Evolutionary conservation across 2,888 invertebrate species (phyloP), one percentile per base, ranked within the genome.

Genomic region (Ferdinandea cuprea): DNA sequence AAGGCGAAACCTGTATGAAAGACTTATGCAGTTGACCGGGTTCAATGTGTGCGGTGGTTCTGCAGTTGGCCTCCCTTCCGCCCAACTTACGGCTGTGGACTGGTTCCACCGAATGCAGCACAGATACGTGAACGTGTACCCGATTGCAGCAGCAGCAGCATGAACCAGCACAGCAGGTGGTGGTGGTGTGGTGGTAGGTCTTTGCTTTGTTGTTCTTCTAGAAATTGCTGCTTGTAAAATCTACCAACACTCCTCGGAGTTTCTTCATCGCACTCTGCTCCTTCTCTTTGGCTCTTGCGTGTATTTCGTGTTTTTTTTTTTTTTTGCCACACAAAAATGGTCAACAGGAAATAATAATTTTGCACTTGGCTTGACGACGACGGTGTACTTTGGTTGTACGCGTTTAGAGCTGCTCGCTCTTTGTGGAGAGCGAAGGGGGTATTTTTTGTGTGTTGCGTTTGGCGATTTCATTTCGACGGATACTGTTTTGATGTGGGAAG

Each of bases 341-440:
- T 78, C 78, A 83, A 78, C 83, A 83, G 83, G 83, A 83, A 83
- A 83, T 83, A 83, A 83, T 83, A 83, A 83, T 78, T 83, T 78
- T 83, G 78, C 83, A 83, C 78, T 78, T 78, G 77, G 76, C 66
- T 44, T 44, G 61, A 32, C 48, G 46, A 28, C 19, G 61, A 32
- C 48, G 46, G 35, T 66, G 63, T 40, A 28, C 42, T 54, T 65
- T 44, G 37, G 17, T 35, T 32, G 28, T 44, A 37, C 8, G 2
- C n/a, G 30, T n/a, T n/a, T n/a, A n/a, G 25, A 3, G 5, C 25
- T 37, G 48, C 35, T 25, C 28, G 40, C n/a, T 48, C 11, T 8
- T 28, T 17, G 50, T 8, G 44, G 37, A 3, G 5, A 40, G 56
- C 9, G 17, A 15, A 17, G 37, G 56, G 6, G 8, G 15, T 11